phyloP scores from a whole-genome alignment of 2,888 invertebrate species.

The Apocheima hispidaria region DNA sequence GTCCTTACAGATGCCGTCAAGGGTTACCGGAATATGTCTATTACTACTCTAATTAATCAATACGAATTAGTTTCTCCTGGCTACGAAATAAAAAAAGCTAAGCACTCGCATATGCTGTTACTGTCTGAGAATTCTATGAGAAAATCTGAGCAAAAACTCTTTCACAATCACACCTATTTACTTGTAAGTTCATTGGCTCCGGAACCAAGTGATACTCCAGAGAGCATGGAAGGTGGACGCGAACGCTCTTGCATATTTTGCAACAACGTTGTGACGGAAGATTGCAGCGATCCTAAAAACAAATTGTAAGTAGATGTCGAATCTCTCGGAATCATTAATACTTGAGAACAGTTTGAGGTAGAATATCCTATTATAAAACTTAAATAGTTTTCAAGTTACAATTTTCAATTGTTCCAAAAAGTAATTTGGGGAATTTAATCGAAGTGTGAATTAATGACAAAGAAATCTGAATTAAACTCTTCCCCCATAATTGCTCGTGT shows the following conservation, averaged over 20 bases:
- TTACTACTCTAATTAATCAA: constrained; percentile 46
- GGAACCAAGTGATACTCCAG: constrained; percentile 24
- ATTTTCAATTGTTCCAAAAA: constrained; percentile 9
- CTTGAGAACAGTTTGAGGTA: too few relatives aligned
- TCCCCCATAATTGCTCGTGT: constrained; percentile 43
- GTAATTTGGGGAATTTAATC: constrained; percentile 1
- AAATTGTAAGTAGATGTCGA: constrained; percentile 62
- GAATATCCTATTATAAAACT: too few relatives aligned
- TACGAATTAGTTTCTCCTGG: constrained; percentile 34
- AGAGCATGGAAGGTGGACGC: neutral
- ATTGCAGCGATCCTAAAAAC: constrained; percentile 64
- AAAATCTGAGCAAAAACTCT: constrained; percentile 45
- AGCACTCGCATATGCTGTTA: constrained; percentile 45
- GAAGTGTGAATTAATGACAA: constrained; percentile 1
- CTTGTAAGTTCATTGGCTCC: constrained; percentile 25
- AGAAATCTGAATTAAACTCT: constrained; percentile 33
- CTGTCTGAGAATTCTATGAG: constrained; percentile 49
- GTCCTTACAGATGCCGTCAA: constrained; percentile 39
- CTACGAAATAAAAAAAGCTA: constrained; percentile 36
- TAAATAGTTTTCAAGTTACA: too few relatives aligned
- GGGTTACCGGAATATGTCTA: constrained; percentile 41
- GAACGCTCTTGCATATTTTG: constrained; percentile 66
- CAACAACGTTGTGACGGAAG: constrained; percentile 60
- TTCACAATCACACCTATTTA: constrained; percentile 14
- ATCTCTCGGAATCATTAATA: constrained; percentile 4